Base-by-base conservation (phyloP, 2,113 vertebrate genomes). In the Salvelinus alpinus region DNA sequence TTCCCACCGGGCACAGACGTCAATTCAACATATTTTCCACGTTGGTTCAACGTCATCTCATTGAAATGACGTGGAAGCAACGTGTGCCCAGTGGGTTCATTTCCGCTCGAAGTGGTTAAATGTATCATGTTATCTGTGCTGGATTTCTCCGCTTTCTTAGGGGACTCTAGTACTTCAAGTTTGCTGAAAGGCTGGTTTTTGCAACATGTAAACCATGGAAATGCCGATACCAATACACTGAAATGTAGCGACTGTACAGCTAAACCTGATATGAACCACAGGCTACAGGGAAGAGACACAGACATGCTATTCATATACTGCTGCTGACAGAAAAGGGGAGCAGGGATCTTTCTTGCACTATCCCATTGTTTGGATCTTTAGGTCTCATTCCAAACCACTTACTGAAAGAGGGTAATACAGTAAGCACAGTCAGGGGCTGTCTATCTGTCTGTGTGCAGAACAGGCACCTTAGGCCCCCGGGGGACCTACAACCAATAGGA, bases 371-470 rank as follows among this genome's bases (percentile, higher is more conserved):
- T 69, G 18, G 67, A 44, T 44, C 34, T 9, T 7, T 47, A 44
- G 67, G 31, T 44, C 20, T 38, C 67, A 38, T 69, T 69, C 67
- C 31, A 44, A 34, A 20, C 16, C 34, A 44, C 34, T 69, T 69
- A 38, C 29, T 22, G 67, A 18, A 69, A 38, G 31, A 69, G 31
- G 31, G 67, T 68, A 68, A 68, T 31, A 38, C 66, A 68, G 66
- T 68, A 68, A 34, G 66, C 31, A n/a, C 66, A 38, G 66, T 20
- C 31, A 38, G 29, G 66, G 6, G 5, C 34, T 44, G 18, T 68
- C 31, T 68, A 20, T 68, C 66, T 38, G 18, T 67, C 65, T 67
- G 65, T 67, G 25, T 67, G 65, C 65, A 27, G 25, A 29, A 64
- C 62, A 25, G 22, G 62, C 62, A 64, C 62, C 62, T 25, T 38